Conservation (phyloP, 2,113 vertebrate genomes). For the Leucosticte australis region DNA sequence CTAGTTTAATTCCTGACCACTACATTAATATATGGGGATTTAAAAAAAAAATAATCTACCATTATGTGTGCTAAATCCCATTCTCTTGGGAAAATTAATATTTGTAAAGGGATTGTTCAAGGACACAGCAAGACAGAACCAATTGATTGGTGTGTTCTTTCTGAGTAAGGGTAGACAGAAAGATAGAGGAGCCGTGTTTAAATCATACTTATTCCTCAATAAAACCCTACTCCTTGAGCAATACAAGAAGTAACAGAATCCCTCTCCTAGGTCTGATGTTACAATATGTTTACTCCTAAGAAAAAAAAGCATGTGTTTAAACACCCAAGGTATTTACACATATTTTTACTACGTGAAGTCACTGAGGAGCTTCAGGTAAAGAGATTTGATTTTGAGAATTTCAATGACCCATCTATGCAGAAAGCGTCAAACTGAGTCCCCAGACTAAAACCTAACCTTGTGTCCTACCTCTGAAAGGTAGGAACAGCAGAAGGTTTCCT, state of each 20-base stretch:
- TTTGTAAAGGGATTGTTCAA: not conserved
- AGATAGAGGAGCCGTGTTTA: not conserved
- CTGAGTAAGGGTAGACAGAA: not conserved
- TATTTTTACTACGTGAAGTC: not conserved
- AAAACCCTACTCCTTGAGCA: not conserved
- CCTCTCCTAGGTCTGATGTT: not conserved
- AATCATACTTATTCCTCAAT: not conserved
- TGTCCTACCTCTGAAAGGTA: not conserved
- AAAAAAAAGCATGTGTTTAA: not conserved
- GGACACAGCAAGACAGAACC: not conserved
- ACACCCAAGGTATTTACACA: rapidly evolving
- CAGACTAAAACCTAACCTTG: not conserved
- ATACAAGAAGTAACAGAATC: not conserved
- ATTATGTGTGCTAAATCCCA: not conserved
- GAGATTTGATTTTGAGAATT: not conserved
- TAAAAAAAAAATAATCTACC: too few relatives aligned
- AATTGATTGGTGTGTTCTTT: not conserved
- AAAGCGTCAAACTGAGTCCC: not conserved
- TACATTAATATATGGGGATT: not conserved
- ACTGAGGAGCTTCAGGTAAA: not conserved
- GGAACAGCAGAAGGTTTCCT: not conserved
- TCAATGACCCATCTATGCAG: not conserved
- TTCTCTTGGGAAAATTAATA: not conserved
- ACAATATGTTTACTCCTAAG: not conserved
- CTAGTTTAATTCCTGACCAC: not conserved